Evolutionary conservation across 1,140 invertebrate species (phyloP).

Genomic region (Drosophila insularis): DNA sequence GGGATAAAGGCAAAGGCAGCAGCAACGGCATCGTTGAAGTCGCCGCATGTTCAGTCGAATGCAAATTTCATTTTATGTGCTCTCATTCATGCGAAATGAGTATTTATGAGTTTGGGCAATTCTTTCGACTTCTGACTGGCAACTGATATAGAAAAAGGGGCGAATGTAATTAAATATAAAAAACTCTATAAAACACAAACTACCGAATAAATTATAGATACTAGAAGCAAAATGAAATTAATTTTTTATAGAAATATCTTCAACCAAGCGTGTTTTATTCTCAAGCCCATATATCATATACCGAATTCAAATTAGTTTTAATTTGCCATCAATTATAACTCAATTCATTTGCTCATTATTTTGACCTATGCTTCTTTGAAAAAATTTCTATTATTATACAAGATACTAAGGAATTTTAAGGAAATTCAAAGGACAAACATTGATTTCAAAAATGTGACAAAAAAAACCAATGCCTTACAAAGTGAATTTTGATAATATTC

Average conservation of each 20-base stretch:
- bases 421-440: no score
- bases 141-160: background rate
- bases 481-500: no score
- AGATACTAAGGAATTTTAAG: no score
- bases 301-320: no score
- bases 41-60: conserved; percentile 64
- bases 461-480: no score
- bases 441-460: no score
- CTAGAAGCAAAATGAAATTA: background rate
- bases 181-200: background rate
- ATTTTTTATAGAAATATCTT: background rate
- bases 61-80: conserved; percentile 76
- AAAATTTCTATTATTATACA: no score
- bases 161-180: background rate
- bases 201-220: background rate
- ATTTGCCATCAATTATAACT: no score
- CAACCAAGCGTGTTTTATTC: no score
- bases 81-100: conserved; percentile 74
- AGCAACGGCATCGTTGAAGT: conserved; percentile 18
- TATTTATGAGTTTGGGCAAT: conserved; percentile 56
- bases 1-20: background rate
- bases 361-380: no score
- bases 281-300: no score
- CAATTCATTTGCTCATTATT: no score
- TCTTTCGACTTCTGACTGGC: background rate